Conservation (phyloP, 2,113 vertebrate genomes). For the Phaethon lepturus region DNA sequence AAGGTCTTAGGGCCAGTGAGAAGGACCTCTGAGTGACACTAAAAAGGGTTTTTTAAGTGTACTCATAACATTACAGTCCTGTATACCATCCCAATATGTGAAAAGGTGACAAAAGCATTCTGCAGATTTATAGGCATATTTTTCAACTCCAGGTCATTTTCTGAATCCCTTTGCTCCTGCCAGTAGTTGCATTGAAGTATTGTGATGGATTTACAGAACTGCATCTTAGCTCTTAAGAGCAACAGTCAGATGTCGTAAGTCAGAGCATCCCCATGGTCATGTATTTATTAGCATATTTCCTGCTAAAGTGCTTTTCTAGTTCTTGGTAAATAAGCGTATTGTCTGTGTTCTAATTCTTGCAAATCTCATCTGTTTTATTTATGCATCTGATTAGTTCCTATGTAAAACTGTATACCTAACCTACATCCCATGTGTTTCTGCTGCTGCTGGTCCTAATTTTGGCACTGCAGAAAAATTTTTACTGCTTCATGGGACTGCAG, state of each 20-base stretch:
- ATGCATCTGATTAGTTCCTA: neutral
- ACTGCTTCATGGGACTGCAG: neutral
- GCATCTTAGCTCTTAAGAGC: neutral
- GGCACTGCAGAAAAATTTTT: neutral
- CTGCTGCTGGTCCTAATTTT: neutral
- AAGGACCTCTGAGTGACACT: neutral
- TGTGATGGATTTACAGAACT: neutral
- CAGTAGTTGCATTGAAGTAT: neutral
- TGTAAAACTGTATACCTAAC: neutral
- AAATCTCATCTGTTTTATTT: neutral
- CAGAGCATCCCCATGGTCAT: neutral
- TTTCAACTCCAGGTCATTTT: neutral
- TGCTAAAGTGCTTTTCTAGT: neutral
- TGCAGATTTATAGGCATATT: neutral
- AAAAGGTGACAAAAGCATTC: neutral
- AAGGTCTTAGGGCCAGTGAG: neutral
- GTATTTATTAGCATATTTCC: neutral
- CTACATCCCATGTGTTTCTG: neutral
- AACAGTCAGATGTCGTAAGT: neutral
- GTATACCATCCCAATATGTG: accelerated
- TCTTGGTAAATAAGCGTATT: neutral
- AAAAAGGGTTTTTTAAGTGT: neutral
- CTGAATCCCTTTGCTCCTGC: neutral
- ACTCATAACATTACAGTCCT: neutral
- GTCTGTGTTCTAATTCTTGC: neutral